These are phyloP conservation scores for Dicrostonyx torquatus DNA, from an alignment of 2,797 vertebrate genomes.

Conservation along the genomic window DNA sequence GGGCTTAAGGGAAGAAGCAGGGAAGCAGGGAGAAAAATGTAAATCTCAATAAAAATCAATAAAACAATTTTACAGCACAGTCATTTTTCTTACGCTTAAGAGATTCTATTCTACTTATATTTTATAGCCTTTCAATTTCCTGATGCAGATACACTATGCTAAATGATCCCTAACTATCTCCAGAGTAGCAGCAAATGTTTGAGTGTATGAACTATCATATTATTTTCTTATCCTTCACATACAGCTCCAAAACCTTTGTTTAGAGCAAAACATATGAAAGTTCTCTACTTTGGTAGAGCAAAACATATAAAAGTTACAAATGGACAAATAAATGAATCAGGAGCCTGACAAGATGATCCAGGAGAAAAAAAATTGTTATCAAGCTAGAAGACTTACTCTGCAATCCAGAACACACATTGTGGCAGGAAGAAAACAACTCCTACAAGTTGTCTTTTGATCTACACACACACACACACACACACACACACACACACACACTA, in stretches of 20 bases:
- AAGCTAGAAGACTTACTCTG: background rate
- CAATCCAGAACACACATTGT: too few species aligned
- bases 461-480: background rate
- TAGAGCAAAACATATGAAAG: too few species aligned
- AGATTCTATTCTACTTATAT: background rate
- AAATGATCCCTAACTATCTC: background rate
- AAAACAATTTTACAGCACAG: background rate
- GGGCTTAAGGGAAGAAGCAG: too few species aligned
- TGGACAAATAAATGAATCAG: background rate
- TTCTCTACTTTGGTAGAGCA: background rate
- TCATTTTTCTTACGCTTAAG: background rate
- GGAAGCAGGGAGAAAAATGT: too few species aligned
- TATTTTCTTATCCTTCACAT: background rate
- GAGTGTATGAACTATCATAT: background rate
- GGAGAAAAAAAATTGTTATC: background rate
- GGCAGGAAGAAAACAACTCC: background rate
- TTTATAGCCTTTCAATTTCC: background rate
- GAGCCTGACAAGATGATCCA: background rate
- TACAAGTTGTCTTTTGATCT: background rate
- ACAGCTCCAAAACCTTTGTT: background rate
- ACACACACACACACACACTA: background rate
- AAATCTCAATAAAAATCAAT: too few species aligned
- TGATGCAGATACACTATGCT: background rate
- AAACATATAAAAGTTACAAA: background rate
- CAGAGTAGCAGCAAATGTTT: background rate